These are phyloP conservation scores for human DNA, from an alignment of 2,113 vertebrate species.

Conservation along the genomic window DNA sequence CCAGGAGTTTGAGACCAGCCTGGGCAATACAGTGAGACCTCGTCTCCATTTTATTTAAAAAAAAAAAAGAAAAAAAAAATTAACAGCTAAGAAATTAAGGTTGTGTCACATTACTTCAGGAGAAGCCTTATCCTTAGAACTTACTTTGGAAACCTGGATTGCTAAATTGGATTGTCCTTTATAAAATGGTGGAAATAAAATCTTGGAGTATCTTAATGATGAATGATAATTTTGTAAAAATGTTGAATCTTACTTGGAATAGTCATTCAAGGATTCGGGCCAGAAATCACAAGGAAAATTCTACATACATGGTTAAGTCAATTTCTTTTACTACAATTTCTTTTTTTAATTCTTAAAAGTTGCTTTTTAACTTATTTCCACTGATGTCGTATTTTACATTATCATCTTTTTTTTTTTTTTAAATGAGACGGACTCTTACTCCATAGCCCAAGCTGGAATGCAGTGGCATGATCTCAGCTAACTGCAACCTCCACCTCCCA, in stretches of 20 bases:
- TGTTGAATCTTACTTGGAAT: constrained; percentile 85
- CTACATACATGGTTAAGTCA: neutral
- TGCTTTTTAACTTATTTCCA: constrained; percentile 47
- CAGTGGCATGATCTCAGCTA: too few species aligned
- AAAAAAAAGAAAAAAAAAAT: constrained; percentile 60
- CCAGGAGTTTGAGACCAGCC: too few species aligned
- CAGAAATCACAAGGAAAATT: neutral
- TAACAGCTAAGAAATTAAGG: constrained; percentile 93
- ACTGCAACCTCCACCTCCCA: too few species aligned
- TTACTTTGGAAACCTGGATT: constrained; percentile 87
- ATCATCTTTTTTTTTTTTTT: neutral
- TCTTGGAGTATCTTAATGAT: constrained; percentile 95
- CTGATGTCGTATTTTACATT: neutral
- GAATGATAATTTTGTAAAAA: constrained; percentile 86
- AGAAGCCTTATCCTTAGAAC: constrained; percentile 90
- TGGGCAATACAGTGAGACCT: too few species aligned
- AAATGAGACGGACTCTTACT: too few species aligned
- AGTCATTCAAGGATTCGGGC: constrained; percentile 53
- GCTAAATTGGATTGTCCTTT: constrained; percentile 87
- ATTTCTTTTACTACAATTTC: neutral
- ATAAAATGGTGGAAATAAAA: constrained; percentile 92
- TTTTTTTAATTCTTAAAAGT: neutral
- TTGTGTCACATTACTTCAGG: constrained; percentile 92
- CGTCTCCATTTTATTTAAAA: too few species aligned
- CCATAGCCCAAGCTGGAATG: too few species aligned